phyloP scores from a whole-genome alignment of 2,797 vertebrate genomes.

The Gobio occitaniae region DNA sequence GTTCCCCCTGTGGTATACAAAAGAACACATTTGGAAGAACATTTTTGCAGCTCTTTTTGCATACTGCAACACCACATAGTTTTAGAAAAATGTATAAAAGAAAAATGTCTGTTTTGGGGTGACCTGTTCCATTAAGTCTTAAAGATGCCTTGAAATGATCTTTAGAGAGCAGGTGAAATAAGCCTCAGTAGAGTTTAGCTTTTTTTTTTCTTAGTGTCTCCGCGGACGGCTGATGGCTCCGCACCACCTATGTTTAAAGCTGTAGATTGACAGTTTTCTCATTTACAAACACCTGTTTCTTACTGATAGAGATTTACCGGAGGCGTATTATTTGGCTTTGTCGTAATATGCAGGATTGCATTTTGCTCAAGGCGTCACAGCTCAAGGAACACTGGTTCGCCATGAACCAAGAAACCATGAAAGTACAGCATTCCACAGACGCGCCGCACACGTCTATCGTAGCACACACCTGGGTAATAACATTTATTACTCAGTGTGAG shows the following conservation, averaged over 20 bases:
- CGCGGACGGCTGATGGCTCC: not conserved
- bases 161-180: conserved; percentile 13
- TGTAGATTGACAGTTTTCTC: conserved; percentile 43
- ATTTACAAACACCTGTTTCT: conserved; percentile 39
- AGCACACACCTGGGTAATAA: conserved; percentile 71
- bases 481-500: conserved; percentile 70
- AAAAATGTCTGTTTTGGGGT: not conserved
- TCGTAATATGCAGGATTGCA: conserved; percentile 16
- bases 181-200: not conserved
- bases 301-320: conserved; percentile 33
- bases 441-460: conserved; percentile 40
- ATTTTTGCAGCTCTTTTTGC: not conserved
- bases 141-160: conserved; percentile 44
- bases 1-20: not conserved
- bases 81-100: not conserved
- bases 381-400: not conserved
- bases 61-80: not conserved
- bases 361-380: conserved; percentile 24
- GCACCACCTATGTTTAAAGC: not conserved
- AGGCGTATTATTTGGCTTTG: conserved; percentile 41
- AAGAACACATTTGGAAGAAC: not conserved
- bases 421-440: conserved; percentile 1
- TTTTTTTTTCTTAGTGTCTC: conserved; percentile 1
- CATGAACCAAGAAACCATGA: conserved; percentile 24
- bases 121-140: conserved; percentile 11